phyloP scores from a whole-genome alignment of 1,140 invertebrate species.

The Plutomurus gul region DNA sequence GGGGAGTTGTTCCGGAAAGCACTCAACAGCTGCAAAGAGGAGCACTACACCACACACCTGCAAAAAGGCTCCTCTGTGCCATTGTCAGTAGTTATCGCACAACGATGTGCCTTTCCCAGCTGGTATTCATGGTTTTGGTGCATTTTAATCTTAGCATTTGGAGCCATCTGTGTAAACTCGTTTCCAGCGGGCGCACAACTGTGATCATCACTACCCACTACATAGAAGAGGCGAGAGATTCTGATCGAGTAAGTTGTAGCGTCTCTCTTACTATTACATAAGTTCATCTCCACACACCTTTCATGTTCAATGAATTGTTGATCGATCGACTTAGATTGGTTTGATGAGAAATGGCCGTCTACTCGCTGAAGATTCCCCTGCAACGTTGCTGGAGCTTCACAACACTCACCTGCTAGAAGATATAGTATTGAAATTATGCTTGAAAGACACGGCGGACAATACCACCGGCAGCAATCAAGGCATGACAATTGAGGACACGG shows the following conservation, averaged over 20 bases:
- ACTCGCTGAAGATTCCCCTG: constrained; percentile 87
- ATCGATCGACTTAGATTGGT: constrained; percentile 72
- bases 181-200: constrained; percentile 74
- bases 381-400: constrained; percentile 78
- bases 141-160: constrained; percentile 73
- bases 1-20: no score
- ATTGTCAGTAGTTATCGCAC: no score
- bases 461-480: background rate
- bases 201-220: constrained; percentile 93
- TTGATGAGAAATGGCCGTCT: constrained; percentile 89
- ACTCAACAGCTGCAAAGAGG: no score
- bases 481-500: background rate
- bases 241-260: constrained; percentile 64
- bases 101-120: no score
- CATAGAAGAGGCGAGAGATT: constrained; percentile 87
- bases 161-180: constrained; percentile 82
- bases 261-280: background rate
- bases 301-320: background rate
- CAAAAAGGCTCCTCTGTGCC: no score
- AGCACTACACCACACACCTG: no score
- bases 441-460: constrained; percentile 58
- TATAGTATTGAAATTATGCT: constrained; percentile 90
- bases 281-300: background rate
- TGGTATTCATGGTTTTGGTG: no score
- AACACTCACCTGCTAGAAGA: constrained; percentile 83